Percentiles rank a stretch among this genome's conserved stretches.
Conservation (phyloP, 1,140 invertebrate genomes). For the Dinoponera quadriceps region DNA sequence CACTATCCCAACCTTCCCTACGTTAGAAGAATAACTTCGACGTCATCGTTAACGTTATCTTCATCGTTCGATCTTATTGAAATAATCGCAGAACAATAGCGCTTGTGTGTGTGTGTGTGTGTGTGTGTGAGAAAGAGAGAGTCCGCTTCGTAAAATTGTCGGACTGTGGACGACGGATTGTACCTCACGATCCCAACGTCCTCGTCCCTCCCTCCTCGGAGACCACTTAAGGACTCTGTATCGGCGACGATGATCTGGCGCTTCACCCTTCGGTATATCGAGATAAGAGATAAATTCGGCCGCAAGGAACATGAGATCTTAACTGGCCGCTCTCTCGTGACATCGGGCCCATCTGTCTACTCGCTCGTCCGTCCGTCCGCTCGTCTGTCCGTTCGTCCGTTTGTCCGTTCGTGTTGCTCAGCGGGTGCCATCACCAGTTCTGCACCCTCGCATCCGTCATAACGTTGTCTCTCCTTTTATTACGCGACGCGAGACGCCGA, state of each 20-base stretch:
- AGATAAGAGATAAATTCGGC: conserved; percentile 78
- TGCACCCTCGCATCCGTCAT: conserved; percentile 83
- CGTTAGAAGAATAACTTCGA: too few species aligned
- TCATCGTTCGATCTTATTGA: too few species aligned
- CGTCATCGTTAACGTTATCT: too few species aligned
- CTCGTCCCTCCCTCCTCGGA: not conserved
- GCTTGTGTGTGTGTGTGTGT: too few species aligned
- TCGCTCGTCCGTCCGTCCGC: conserved; percentile 63
- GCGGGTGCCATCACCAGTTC: conserved; percentile 83
- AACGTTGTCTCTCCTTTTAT: conserved; percentile 75
- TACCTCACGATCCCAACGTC: not conserved
- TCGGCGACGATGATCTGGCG: conserved; percentile 73
- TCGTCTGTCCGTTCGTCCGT: conserved; percentile 70
- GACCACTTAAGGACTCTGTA: conserved; percentile 59
- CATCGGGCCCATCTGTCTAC: conserved; percentile 76
- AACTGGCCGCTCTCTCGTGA: conserved; percentile 80
- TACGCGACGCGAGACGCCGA: conserved; percentile 60
- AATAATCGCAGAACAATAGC: too few species aligned
- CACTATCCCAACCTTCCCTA: too few species aligned
- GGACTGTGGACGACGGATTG: too few species aligned
- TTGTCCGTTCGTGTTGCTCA: conserved; percentile 79
- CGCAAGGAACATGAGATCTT: conserved; percentile 80
- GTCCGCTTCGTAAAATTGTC: too few species aligned
- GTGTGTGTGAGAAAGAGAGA: too few species aligned
- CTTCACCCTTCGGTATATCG: conserved; percentile 73